A percentile compares a stretch with the other conserved stretches of the same genome.
Conservation (phyloP, 2,888 invertebrate genomes). For the Capitulum mitella region DNA sequence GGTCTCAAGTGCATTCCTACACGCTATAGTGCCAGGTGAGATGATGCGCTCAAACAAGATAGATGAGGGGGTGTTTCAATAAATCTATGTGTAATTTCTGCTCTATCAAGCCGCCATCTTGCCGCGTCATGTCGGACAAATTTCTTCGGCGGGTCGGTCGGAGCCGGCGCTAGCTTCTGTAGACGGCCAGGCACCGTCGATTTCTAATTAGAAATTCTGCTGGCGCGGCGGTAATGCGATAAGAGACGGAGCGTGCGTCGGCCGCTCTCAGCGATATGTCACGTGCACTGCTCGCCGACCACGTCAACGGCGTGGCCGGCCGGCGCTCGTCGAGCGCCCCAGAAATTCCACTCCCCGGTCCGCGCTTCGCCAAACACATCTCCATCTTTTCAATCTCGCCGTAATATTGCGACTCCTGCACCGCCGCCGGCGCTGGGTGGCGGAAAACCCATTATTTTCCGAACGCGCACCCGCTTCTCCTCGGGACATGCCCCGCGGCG, state of each 20-base stretch:
- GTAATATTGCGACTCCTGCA: slow-evolving; percentile 9
- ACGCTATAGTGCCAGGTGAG: too few relatives aligned
- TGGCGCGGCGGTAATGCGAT: not conserved
- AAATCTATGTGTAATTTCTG: not conserved
- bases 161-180: too few relatives aligned
- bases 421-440: not conserved
- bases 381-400: slow-evolving; percentile 13
- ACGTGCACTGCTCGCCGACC: not conserved
- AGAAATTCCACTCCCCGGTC: too few relatives aligned
- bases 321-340: too few relatives aligned
- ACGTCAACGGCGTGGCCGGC: too few relatives aligned
- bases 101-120: not conserved
- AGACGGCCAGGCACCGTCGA: too few relatives aligned
- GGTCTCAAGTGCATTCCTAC: too few relatives aligned
- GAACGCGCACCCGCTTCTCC: not conserved
- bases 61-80: too few relatives aligned
- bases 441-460: slow-evolving; percentile 8
- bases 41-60: too few relatives aligned
- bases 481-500: not conserved
- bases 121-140: not conserved
- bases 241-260: not conserved
- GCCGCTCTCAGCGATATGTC: too few relatives aligned
- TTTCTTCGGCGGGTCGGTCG: too few relatives aligned
- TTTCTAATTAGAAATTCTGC: not conserved
- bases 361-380: not conserved